Evolutionary conservation across 2,113 vertebrate genomes (phyloP).

Genomic region (Bungarus multicinctus): DNA sequence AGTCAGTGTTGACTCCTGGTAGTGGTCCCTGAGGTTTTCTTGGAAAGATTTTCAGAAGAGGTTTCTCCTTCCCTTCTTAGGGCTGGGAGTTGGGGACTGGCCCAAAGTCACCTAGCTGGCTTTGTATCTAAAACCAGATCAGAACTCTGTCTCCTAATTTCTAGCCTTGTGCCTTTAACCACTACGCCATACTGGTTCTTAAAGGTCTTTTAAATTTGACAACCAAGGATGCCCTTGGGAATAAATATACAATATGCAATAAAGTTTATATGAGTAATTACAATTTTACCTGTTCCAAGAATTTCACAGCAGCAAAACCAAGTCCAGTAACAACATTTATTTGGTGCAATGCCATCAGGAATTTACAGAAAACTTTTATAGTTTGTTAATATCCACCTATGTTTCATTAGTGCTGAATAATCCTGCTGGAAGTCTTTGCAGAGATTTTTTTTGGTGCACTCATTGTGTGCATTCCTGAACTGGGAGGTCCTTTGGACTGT

Average conservation of each 20-base stretch:
- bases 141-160: neutral
- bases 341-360: neutral
- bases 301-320: neutral
- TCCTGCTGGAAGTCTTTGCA: neutral
- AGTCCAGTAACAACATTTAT: neutral
- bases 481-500: neutral
- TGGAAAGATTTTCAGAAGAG: neutral
- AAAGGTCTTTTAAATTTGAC: neutral
- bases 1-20: neutral
- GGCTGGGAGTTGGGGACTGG: neutral
- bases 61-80: neutral
- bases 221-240: neutral
- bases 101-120: neutral
- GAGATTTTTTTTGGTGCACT: neutral
- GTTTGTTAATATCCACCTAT: neutral
- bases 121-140: neutral
- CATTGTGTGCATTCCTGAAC: neutral
- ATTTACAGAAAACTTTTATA: neutral
- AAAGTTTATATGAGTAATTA: neutral
- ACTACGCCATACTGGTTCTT: neutral
- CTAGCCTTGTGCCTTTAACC: neutral
- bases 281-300: neutral
- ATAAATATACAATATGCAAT: neutral
- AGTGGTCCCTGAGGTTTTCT: neutral
- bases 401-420: neutral